Base-by-base conservation (phyloP, 2,888 invertebrate species). In the Cotesia congregata region DNA sequence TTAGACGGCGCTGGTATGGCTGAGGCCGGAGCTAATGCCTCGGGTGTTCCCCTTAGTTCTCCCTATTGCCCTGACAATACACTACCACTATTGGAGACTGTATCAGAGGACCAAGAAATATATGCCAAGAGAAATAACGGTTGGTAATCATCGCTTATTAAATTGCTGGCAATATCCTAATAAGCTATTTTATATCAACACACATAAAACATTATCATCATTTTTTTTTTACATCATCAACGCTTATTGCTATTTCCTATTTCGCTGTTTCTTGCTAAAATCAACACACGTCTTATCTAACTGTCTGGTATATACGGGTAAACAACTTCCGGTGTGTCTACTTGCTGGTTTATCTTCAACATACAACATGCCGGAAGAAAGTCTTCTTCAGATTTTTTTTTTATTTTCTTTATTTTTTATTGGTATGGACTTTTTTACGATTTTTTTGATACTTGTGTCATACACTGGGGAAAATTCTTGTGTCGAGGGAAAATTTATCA, bases 21-120 rank as follows among this genome's bases (percentile, higher is more conserved):
- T 82, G 91, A 92, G 64, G 91, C 91, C 7, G 91, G 91, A 71
- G 77, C 79, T 74, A 79, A 78, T 38, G 90, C 91, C 30, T 90
- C 91, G 73, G 92, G 92, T 65, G 90, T 92, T 72, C 90, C 92
- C n/a, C 85, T 90, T 60, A 92, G 92, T 77, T 90, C 91, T 77
- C 90, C 90, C 50, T 91, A 91, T 82, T 90, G 90, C 86, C 92
- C 92, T 79, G 93, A 93, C 88, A 92, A 92, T 83, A 90, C 91
- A 72, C 85, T 91, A 78, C 90, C 92, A 78, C 91, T 92, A 79
- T 91, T 94, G 84, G 93, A 94, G 85, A 92, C 94, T 4, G 93
- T 94, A 72, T 92, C 93, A 82, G 94, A 95, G 89, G 95, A 95
- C 89, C 92, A 92, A 87, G 92, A 92, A 86, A 89, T 89, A 78